Conservation (phyloP, 2,888 invertebrate genomes). For the Tetheella fluctuosa region DNA sequence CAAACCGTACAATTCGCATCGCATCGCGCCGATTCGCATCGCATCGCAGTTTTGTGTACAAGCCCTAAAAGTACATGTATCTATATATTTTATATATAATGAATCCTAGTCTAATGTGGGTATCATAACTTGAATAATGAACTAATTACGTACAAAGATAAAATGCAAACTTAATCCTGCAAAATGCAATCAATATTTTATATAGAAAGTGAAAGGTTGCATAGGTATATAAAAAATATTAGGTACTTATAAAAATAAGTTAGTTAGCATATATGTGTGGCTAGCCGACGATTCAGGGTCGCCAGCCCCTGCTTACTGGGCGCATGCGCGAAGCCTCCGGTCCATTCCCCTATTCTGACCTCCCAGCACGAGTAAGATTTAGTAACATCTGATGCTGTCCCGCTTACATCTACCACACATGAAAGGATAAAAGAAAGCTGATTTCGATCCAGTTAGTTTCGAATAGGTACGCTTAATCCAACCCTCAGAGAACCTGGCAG, state of each 20-base stretch:
- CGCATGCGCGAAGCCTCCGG: slow-evolving; percentile 74
- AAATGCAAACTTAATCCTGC: too few relatives aligned
- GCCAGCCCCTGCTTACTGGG: slow-evolving; percentile 8
- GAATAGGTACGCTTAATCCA: slow-evolving; percentile 7
- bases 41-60: too few relatives aligned
- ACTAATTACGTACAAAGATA: too few relatives aligned
- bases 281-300: slow-evolving; percentile 12
- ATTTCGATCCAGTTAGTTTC: neutral
- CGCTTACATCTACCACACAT: neutral
- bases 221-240: neutral
- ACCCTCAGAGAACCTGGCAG: slow-evolving; percentile 11
- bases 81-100: too few relatives aligned
- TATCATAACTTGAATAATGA: too few relatives aligned
- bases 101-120: too few relatives aligned
- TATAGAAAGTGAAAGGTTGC: neutral
- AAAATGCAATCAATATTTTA: neutral
- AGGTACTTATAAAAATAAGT: neutral
- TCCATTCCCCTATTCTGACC: slow-evolving; percentile 34
- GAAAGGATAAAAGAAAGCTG: neutral
- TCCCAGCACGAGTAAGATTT: neutral
- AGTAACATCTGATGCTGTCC: neutral
- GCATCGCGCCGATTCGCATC: too few relatives aligned
- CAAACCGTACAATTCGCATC: too few relatives aligned
- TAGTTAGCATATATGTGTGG: neutral
- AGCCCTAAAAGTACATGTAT: too few relatives aligned